phyloP scores from a whole-genome alignment of 2,888 invertebrate species.

The Hymenopus coronatus region DNA sequence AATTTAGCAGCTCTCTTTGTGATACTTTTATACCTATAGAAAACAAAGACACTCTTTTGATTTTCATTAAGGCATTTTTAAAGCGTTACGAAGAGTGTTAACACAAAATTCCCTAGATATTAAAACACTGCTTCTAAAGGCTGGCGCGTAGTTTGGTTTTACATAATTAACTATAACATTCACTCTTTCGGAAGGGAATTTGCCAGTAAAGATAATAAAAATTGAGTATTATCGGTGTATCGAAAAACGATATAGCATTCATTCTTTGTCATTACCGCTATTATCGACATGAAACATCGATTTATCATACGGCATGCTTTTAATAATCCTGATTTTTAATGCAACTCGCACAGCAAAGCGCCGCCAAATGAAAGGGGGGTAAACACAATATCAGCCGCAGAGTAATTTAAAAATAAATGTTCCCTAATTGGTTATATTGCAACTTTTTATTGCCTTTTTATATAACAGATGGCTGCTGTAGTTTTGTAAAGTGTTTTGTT shows the following conservation, averaged over 20 bases:
- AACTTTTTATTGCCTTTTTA: not conserved
- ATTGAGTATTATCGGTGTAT: not conserved
- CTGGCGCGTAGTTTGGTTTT: not conserved
- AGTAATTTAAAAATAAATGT: not conserved
- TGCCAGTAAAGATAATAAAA: not conserved
- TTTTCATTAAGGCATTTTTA: not conserved
- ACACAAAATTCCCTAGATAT: not conserved
- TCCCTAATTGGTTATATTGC: not conserved
- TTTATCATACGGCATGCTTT: not conserved
- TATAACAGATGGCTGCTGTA: not conserved
- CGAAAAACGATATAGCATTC: not conserved
- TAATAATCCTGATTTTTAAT: not conserved
- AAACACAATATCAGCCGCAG: not conserved
- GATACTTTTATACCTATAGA: too few relatives aligned
- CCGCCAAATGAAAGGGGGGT: not conserved
- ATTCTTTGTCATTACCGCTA: not conserved
- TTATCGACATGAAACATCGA: not conserved
- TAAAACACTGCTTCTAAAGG: not conserved
- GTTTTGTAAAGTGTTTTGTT: not conserved
- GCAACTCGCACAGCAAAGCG: not conserved
- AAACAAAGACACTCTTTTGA: not conserved
- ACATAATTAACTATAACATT: not conserved
- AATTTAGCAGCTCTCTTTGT: too few relatives aligned
- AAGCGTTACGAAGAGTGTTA: not conserved
- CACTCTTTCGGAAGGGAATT: not conserved